Percentiles rank a stretch among this genome's conserved stretches.
phyloP scores from a whole-genome alignment of 1,140 invertebrate genomes.

The Monomorium pharaonis region DNA sequence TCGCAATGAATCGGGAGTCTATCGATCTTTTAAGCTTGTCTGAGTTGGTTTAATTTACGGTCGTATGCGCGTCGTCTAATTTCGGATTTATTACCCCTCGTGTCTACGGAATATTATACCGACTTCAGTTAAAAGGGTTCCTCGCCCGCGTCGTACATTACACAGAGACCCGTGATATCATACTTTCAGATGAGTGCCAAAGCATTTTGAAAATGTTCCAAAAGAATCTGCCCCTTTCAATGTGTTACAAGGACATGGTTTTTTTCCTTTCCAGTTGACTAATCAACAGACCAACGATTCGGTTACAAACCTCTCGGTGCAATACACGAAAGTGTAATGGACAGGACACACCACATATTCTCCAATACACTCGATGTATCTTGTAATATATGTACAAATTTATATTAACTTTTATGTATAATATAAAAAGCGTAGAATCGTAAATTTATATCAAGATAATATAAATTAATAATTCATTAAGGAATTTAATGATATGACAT shows the following conservation, averaged over 20 bases:
- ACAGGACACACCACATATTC: not conserved
- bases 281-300: conserved; percentile 25
- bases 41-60: conserved; percentile 9
- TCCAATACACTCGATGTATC: not conserved
- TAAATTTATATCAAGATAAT: not conserved
- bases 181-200: conserved; percentile 59
- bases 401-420: not conserved
- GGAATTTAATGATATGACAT: not conserved
- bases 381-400: not conserved
- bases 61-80: conserved; percentile 27
- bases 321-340: not conserved
- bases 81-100: conserved; percentile 37
- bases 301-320: conserved; percentile 51
- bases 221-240: conserved; percentile 52
- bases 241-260: conserved; percentile 61
- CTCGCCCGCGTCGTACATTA: conserved; percentile 6
- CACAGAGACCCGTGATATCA: conserved; percentile 53
- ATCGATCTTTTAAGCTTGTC: conserved; percentile 16
- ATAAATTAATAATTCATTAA: not conserved
- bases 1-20: conserved; percentile 6
- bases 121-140: conserved; percentile 63
- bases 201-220: conserved; percentile 62
- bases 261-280: conserved; percentile 40
- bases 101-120: conserved; percentile 22
- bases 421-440: not conserved